These are phyloP conservation scores for Electrona antarctica DNA, from an alignment of 2,113 vertebrate genomes.

Conservation along the genomic window DNA sequence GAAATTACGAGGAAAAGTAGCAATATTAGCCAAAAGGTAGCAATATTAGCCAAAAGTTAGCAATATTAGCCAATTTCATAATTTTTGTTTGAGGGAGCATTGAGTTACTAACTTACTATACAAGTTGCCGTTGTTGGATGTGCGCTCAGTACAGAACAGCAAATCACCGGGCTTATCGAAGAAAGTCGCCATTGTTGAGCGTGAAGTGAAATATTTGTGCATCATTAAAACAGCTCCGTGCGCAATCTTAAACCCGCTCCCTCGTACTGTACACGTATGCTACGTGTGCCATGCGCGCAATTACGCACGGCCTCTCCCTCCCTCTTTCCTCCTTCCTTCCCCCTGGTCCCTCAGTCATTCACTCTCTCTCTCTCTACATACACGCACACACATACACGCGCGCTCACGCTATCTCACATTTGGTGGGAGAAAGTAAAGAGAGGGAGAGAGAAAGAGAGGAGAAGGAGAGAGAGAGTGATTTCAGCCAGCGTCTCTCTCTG, in stretches of 20 bases:
- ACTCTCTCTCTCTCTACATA: conserved; percentile 34
- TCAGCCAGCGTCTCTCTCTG: conserved; percentile 70
- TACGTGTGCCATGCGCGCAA: conserved; percentile 34
- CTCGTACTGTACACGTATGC: conserved; percentile 20
- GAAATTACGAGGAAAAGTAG: neutral
- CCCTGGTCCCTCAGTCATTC: conserved; percentile 23
- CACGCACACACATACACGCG: conserved; percentile 39
- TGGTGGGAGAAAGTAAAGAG: conserved; percentile 75
- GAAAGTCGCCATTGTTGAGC: conserved; percentile 21
- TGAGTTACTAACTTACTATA: neutral
- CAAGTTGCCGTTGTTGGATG: neutral
- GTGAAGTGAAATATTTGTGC: conserved; percentile 24
- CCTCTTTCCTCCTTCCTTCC: conserved; percentile 26
- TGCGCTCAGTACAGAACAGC: neutral
- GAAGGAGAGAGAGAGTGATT: conserved; percentile 75
- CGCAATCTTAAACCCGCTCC: conserved; percentile 20
- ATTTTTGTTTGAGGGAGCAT: neutral
- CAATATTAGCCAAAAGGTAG: neutral
- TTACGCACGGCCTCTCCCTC: conserved; percentile 64
- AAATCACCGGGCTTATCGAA: neutral
- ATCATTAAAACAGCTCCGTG: conserved; percentile 26
- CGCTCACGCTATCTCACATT: conserved; percentile 59
- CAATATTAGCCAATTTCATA: neutral
- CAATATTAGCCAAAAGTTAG: neutral
- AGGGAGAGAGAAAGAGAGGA: conserved; percentile 72